Conservation (phyloP, 2,888 invertebrate species). For the Caenorhabditis virilis region DNA sequence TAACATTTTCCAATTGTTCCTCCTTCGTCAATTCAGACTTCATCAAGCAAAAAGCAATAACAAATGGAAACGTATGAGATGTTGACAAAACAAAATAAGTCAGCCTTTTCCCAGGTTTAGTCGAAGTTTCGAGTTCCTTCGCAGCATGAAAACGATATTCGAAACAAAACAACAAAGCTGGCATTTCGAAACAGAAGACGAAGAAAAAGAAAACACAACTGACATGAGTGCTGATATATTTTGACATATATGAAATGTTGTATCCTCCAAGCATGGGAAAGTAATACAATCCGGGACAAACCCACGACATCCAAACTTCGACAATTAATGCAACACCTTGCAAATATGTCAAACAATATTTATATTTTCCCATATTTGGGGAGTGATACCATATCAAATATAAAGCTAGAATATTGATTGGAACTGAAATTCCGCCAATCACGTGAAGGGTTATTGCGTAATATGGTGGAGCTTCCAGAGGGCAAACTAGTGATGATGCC, state of each 20-base stretch:
- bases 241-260: constrained; percentile 12
- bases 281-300: constrained; percentile 24
- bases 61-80: constrained; percentile 17
- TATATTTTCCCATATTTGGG: constrained; percentile 14
- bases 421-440: constrained; percentile 6
- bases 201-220: constrained; percentile 10
- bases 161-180: constrained; percentile 10
- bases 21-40: constrained; percentile 7
- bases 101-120: neutral
- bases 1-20: constrained; percentile 10
- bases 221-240: constrained; percentile 13
- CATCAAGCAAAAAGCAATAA: constrained; percentile 5
- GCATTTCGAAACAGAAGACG: constrained; percentile 17
- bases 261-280: constrained; percentile 30
- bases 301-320: constrained; percentile 19
- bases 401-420: constrained; percentile 8
- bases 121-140: constrained; percentile 1
- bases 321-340: constrained; percentile 13
- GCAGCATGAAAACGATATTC: constrained; percentile 17
- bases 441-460: constrained; percentile 12
- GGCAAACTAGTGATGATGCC: neutral
- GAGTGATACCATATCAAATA: constrained; percentile 12
- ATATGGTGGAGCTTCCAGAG: neutral
- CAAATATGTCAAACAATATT: constrained; percentile 18
- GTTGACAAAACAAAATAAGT: neutral